Base-by-base conservation (phyloP, 2,113 vertebrate species). In the Columba janthina region DNA sequence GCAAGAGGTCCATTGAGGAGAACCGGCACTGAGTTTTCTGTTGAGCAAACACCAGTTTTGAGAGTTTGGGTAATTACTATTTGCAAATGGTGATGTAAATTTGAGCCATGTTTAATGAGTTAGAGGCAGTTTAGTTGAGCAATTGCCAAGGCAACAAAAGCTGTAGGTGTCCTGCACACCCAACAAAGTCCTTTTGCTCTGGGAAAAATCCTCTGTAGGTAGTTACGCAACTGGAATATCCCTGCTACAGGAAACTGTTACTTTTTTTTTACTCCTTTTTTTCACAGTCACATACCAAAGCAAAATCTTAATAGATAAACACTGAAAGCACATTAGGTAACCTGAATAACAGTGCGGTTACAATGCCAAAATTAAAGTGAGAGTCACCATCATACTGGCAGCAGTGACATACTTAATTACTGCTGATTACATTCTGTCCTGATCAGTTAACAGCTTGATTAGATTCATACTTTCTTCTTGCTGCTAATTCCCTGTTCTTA, bases 41-140 rank as follows among this genome's bases (percentile, higher is more conserved):
- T 56, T 0, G 0, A 79, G 46, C 46, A 90, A 86, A 70, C 24
- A 31, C 15, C 53, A 8, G 29, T 93, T 95, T 73, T 76, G 58
- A 90, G 46, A 46, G 44, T 91, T 96, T 88, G 46, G 15, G 46
- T 92, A 93, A 66, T 93, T 50, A 70, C 28, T 62, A 22, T 83
- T 95, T 78, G 87, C 38, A 83, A n/a, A 54, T 42, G 62, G 50
- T 90, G 54, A 88, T 93, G 76, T 24, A 57, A 93, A 88, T 77
- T 58, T 62, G 79, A 74, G 51, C 25, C 6, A 11, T 40, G 17
- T 88, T 95, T 91, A 83, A 11, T 36, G 51, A 11, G 17, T 60
- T 83, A 58, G 60, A 64, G 19, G 58, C 31, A 61, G 50, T 70
- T 88, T 61, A 85, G 64, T 38, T 88, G 66, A 82, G 62, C 28